These are phyloP conservation scores for Andrena minutula DNA, from an alignment of 2,888 invertebrate genomes.

Conservation along the genomic window DNA sequence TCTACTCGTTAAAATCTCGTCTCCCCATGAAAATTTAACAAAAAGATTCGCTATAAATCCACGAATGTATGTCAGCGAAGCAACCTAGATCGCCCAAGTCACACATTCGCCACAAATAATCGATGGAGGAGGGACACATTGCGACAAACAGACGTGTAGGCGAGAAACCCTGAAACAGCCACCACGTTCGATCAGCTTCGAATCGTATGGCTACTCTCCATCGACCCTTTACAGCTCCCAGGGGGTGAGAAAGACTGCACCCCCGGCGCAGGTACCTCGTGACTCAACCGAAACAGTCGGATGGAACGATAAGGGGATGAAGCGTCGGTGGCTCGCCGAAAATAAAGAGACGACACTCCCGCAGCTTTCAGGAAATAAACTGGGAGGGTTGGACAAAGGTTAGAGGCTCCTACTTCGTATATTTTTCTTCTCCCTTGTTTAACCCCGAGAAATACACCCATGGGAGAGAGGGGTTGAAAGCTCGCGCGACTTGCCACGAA, in stretches of 20 bases:
- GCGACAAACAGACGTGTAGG: not conserved
- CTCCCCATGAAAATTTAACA: too few species aligned
- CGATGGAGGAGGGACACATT: not conserved
- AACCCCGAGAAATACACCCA: constrained; percentile 36
- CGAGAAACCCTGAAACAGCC: not conserved
- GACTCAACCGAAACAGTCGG: constrained; percentile 20
- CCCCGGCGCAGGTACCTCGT: constrained; percentile 7
- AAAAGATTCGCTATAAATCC: too few species aligned
- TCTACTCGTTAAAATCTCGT: too few species aligned
- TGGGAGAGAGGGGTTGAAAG: constrained; percentile 9
- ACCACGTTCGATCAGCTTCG: not conserved
- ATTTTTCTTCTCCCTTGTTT: constrained; percentile 28
- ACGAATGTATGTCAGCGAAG: too few species aligned
- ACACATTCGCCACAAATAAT: too few species aligned
- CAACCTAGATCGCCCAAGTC: too few species aligned
- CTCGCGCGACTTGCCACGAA: not conserved
- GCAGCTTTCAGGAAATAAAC: constrained; percentile 31
- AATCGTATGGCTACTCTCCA: constrained; percentile 8
- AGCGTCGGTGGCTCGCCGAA: constrained; percentile 4
- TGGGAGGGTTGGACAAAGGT: not conserved
- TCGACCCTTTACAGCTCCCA: constrained; percentile 5
- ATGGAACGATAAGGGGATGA: constrained; percentile 2
- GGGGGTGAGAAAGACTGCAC: not conserved
- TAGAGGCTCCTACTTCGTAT: not conserved
- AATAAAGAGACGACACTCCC: constrained; percentile 32